Percentiles rank a stretch among this genome's conserved stretches.
Conservation (phyloP, 2,888 invertebrate species). For the Esperia sulphurella region DNA sequence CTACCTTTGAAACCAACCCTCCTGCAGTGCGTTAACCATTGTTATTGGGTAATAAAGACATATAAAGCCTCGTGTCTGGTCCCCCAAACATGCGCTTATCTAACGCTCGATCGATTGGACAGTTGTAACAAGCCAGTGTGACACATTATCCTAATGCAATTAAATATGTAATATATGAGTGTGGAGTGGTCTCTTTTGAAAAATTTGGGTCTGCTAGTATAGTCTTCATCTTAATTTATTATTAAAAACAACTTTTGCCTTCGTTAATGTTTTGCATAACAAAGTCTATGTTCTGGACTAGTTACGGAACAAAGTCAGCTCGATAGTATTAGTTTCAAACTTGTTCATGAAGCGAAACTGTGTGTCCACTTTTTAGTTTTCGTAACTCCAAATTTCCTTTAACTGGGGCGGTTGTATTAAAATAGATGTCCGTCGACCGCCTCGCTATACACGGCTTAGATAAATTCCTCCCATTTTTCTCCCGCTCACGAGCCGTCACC, state of each 20-base stretch:
- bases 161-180: slow-evolving; percentile 43
- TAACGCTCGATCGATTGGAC: slow-evolving; percentile 48
- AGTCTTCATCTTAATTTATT: background rate
- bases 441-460: slow-evolving; percentile 51
- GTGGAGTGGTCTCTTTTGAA: slow-evolving; percentile 14
- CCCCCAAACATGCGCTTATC: slow-evolving; percentile 57
- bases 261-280: slow-evolving; percentile 35
- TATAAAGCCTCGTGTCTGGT: slow-evolving; percentile 37
- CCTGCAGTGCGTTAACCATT: slow-evolving; percentile 38
- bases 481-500: slow-evolving; percentile 52
- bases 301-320: slow-evolving; percentile 31
- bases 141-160: slow-evolving; percentile 51
- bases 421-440: slow-evolving; percentile 45
- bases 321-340: slow-evolving; percentile 11
- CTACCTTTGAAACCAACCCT: slow-evolving; percentile 37
- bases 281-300: slow-evolving; percentile 22
- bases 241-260: slow-evolving; percentile 26
- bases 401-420: slow-evolving; percentile 33
- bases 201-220: slow-evolving; percentile 1
- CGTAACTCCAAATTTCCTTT: slow-evolving; percentile 24
- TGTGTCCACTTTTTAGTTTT: slow-evolving; percentile 29
- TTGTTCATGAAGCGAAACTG: slow-evolving; percentile 26
- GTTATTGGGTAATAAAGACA: slow-evolving; percentile 58
- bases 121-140: slow-evolving; percentile 44
- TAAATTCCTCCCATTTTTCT: slow-evolving; percentile 66